Conservation (phyloP, 2,888 invertebrate species). For the Orthosia cruda region DNA sequence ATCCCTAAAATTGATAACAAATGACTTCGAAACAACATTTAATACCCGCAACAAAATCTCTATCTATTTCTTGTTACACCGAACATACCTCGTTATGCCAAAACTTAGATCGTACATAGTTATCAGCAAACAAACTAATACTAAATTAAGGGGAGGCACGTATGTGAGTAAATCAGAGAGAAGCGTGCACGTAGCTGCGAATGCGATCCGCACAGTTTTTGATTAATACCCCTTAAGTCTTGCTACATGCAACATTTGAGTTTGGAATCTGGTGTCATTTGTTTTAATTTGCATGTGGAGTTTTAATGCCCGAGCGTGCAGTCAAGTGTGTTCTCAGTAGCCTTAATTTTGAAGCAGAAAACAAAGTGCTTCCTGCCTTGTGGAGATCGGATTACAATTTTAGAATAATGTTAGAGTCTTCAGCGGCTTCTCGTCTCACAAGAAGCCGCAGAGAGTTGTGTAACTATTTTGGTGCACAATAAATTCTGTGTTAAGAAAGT, state of each 20-base stretch:
- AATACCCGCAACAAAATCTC: constrained; percentile 40
- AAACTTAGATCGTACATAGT: constrained; percentile 65
- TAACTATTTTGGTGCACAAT: too few species aligned
- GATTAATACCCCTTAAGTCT: constrained; percentile 71
- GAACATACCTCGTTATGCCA: constrained; percentile 57
- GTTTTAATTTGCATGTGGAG: constrained; percentile 38
- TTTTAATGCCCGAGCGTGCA: neutral
- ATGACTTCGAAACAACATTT: constrained; percentile 29
- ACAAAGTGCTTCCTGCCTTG: neutral
- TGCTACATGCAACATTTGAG: constrained; percentile 40
- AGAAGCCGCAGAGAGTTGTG: neutral
- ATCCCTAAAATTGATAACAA: constrained; percentile 30
- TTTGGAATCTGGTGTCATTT: constrained; percentile 33
- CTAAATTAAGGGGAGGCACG: constrained; percentile 70
- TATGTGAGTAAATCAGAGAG: constrained; percentile 75
- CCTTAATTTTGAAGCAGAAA: neutral
- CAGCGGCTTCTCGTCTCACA: neutral
- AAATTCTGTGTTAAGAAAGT: too few species aligned
- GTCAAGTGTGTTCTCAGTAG: neutral
- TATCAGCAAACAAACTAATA: constrained; percentile 73
- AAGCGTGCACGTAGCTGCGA: constrained; percentile 73
- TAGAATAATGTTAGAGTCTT: neutral
- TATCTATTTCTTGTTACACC: constrained; percentile 51
- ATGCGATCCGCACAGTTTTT: constrained; percentile 77
- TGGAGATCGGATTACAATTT: neutral